A percentile compares a stretch with the other conserved stretches of the same genome.
phyloP scores from a whole-genome alignment of 2,888 invertebrate species.

The Pseudoips prasinana region DNA sequence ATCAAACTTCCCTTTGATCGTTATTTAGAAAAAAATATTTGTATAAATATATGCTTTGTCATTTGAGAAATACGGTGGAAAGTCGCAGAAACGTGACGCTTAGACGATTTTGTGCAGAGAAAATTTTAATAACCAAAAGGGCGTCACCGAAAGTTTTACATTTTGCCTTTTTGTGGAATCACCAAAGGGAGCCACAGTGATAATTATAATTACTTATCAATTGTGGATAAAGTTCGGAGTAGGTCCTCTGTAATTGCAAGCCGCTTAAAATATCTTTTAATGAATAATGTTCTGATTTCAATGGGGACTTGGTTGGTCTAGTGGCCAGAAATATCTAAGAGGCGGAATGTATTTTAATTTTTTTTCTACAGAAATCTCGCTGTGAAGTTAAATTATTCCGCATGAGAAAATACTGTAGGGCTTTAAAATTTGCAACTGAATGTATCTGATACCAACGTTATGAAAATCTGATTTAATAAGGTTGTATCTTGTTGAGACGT shows the following conservation, averaged over 20 bases:
- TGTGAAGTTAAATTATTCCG: constrained; percentile 70
- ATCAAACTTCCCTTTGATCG: constrained; percentile 79
- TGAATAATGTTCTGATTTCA: constrained; percentile 65
- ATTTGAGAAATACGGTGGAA: constrained; percentile 39
- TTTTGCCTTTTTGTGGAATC: constrained; percentile 74
- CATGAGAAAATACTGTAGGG: constrained; percentile 63
- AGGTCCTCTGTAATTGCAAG: constrained; percentile 65
- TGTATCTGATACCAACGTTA: constrained; percentile 52
- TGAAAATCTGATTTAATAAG: constrained; percentile 47
- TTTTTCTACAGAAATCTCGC: constrained; percentile 50
- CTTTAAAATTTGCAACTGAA: constrained; percentile 54
- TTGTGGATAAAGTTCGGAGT: constrained; percentile 68
- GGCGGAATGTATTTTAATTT: constrained; percentile 59
- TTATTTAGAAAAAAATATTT: constrained; percentile 51
- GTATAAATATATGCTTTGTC: constrained; percentile 49
- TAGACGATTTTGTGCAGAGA: constrained; percentile 52
- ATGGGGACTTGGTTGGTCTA: constrained; percentile 44
- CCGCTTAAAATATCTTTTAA: constrained; percentile 72
- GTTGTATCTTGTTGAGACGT: constrained; percentile 21
- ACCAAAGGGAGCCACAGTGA: constrained; percentile 68
- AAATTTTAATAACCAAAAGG: constrained; percentile 75
- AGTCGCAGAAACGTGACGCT: constrained; percentile 39
- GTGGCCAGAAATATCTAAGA: constrained; percentile 52
- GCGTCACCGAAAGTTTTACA: constrained; percentile 67
- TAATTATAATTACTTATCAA: constrained; percentile 81